phyloP scores from a whole-genome alignment of 2,888 invertebrate genomes.

The Nephrotoma flavescens region DNA sequence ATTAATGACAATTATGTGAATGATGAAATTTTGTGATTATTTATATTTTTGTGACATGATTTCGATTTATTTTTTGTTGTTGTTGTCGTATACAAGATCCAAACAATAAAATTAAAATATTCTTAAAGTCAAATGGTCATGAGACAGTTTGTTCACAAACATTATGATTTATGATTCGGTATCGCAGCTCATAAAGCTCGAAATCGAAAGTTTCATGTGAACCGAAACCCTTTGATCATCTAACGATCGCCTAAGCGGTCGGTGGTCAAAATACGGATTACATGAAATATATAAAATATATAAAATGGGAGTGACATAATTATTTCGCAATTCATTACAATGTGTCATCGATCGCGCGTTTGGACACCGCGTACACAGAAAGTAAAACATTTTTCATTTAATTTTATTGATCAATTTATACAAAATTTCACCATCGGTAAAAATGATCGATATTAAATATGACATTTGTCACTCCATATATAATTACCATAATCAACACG shows the following conservation, averaged over 20 bases:
- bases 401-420: neutral
- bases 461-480: neutral
- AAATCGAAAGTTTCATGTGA: neutral
- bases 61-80: neutral
- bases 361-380: neutral
- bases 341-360: neutral
- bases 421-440: neutral
- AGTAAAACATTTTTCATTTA: neutral
- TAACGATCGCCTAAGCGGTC: neutral
- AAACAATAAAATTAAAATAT: neutral
- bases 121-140: neutral
- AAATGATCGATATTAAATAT: neutral
- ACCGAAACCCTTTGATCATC: neutral
- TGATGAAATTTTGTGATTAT: neutral
- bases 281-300: neutral
- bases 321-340: neutral
- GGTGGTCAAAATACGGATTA: neutral
- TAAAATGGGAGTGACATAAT: neutral
- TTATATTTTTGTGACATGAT: neutral
- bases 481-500: neutral
- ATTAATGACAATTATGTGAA: neutral
- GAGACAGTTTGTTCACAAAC: neutral
- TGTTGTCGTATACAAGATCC: neutral
- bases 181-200: neutral
- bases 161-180: neutral